Percentiles rank a stretch among this genome's conserved stretches.
These are phyloP conservation scores for Pheucticus melanocephalus DNA, from an alignment of 2,113 vertebrate genomes.

Conservation along the genomic window DNA sequence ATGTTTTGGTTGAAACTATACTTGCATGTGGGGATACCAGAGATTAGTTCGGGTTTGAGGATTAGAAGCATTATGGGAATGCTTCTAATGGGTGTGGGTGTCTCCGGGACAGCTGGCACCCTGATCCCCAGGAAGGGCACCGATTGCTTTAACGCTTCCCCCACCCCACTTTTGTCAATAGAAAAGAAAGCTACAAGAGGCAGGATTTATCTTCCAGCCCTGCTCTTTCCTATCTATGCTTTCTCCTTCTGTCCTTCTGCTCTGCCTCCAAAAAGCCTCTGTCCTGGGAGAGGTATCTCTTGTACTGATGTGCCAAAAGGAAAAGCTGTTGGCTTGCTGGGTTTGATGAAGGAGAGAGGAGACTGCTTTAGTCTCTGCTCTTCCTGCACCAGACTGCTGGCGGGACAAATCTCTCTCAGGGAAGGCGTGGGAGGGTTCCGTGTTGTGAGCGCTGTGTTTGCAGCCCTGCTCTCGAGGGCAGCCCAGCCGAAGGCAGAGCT, in stretches of 20 bases:
- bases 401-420: neutral
- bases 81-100: too few relatives aligned
- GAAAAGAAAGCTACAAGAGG: neutral
- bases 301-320: neutral
- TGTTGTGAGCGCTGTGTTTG: neutral
- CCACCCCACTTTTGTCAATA: accelerated
- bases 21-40: too few relatives aligned
- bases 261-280: neutral
- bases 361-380: neutral
- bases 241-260: neutral
- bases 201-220: neutral
- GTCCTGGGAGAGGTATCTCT: neutral
- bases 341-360: neutral
- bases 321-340: neutral
- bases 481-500: neutral
- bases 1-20: too few relatives aligned
- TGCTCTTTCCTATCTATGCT: neutral
- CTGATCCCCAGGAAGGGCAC: neutral
- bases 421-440: neutral
- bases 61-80: too few relatives aligned
- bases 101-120: neutral
- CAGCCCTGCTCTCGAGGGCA: neutral
- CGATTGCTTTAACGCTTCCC: neutral
- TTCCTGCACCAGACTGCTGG: neutral
- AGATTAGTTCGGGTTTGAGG: too few relatives aligned